Percentiles rank a stretch among this genome's conserved stretches.
These are phyloP conservation scores for Synanceia verrucosa DNA, from an alignment of 2,797 vertebrate genomes.

Conservation along the genomic window DNA sequence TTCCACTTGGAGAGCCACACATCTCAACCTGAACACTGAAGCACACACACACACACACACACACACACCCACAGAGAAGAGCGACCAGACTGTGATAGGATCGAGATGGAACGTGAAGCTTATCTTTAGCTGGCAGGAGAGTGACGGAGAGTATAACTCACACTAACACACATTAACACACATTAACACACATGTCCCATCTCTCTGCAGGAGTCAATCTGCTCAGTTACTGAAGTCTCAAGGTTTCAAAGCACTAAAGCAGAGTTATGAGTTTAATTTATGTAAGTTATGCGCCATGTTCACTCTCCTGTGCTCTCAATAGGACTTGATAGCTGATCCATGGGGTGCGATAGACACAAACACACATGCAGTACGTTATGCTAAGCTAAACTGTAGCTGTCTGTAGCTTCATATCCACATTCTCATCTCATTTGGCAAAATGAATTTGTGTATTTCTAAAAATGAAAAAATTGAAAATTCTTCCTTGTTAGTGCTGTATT, in stretches of 20 bases:
- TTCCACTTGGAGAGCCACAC: constrained; percentile 13
- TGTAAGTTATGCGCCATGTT: neutral
- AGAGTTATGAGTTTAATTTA: constrained; percentile 28
- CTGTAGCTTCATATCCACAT: neutral
- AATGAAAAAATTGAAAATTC: neutral
- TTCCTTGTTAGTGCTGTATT: neutral
- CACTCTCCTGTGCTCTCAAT: neutral
- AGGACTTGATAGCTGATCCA: neutral
- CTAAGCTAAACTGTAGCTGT: too few relatives aligned
- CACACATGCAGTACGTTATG: neutral
- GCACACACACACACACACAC: constrained; percentile 20
- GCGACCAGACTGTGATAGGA: constrained; percentile 60
- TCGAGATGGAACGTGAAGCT: constrained; percentile 69
- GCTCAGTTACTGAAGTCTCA: constrained; percentile 17
- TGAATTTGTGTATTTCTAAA: neutral
- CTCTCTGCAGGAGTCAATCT: constrained; percentile 4
- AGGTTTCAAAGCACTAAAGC: constrained; percentile 16
- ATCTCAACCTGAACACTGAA: constrained; percentile 19
- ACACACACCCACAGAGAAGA: constrained; percentile 13
- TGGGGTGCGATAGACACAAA: neutral
- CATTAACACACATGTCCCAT: neutral
- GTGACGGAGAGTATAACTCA: neutral
- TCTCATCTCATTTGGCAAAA: neutral
- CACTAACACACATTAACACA: constrained; percentile 6
- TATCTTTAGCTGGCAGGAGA: constrained; percentile 60